Evolutionary conservation across 1,140 invertebrate species (phyloP).

Genomic region (Ceratina australensis): DNA sequence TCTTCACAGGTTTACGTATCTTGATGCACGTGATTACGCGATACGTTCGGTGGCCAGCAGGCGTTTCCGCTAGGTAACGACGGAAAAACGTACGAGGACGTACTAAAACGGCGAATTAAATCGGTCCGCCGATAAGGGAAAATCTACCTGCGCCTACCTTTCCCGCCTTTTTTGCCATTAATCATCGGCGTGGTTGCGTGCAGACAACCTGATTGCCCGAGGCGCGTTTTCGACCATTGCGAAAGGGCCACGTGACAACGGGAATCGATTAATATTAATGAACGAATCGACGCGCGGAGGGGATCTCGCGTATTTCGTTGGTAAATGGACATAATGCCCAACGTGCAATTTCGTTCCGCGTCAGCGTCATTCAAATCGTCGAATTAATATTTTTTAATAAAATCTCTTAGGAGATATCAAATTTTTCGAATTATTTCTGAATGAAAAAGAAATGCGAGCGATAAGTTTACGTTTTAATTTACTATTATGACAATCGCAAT

Average conservation of each 20-base stretch:
- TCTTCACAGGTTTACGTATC: slow-evolving; percentile 28
- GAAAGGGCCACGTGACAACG: slow-evolving; percentile 56
- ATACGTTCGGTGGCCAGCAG: no score
- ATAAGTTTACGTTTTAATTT: no score
- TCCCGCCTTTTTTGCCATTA: slow-evolving; percentile 60
- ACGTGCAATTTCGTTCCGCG: slow-evolving; percentile 8
- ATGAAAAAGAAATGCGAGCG: no score
- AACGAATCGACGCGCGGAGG: slow-evolving; percentile 46
- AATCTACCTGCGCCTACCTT: slow-evolving; percentile 42
- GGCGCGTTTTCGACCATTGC: slow-evolving; percentile 55
- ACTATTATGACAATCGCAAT: no score
- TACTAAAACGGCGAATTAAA: slow-evolving; percentile 17
- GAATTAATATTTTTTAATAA: no score
- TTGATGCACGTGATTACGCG: slow-evolving; percentile 31
- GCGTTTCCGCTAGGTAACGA: slow-evolving; percentile 30
- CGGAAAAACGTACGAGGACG: slow-evolving; percentile 33
- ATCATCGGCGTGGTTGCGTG: slow-evolving; percentile 47
- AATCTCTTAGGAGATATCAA: no score
- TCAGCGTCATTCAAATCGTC: not conserved
- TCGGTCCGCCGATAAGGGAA: slow-evolving; percentile 49
- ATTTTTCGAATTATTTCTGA: no score
- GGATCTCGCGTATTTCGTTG: slow-evolving; percentile 28
- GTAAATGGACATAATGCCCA: slow-evolving; percentile 23
- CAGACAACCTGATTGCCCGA: slow-evolving; percentile 37
- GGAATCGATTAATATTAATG: slow-evolving; percentile 66